Conservation (phyloP, 2,113 vertebrate species). For the Zosterops lateralis region DNA sequence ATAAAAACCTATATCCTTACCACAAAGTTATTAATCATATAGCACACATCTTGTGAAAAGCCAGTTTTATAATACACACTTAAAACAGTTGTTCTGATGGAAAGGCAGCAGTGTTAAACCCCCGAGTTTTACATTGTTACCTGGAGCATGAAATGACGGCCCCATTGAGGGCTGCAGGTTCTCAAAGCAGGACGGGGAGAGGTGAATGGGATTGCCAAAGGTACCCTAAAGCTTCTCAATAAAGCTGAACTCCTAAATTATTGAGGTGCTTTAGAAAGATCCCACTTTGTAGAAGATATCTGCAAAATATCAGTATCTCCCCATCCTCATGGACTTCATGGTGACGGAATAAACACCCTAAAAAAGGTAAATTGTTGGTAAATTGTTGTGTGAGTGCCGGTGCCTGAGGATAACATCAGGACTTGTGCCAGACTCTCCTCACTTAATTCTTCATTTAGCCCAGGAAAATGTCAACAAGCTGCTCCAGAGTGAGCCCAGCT, state of each 20-base stretch:
- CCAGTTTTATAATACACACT: too few species aligned
- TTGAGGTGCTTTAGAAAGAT: neutral
- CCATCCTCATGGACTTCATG: rapidly evolving
- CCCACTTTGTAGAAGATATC: neutral
- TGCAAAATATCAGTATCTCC: neutral
- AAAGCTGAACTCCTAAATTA: neutral
- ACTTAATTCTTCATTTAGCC: neutral
- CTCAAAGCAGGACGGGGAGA: neutral
- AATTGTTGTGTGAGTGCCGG: neutral
- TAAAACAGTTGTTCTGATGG: neutral
- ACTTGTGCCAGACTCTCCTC: neutral
- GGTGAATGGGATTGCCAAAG: neutral
- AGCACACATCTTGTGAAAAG: too few species aligned
- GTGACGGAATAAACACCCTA: neutral
- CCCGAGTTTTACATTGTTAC: neutral
- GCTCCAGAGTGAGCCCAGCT: neutral
- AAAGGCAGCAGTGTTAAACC: neutral
- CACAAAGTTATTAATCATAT: too few species aligned
- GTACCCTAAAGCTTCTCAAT: neutral
- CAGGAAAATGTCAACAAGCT: neutral
- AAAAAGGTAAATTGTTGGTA: neutral
- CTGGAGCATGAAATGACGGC: neutral
- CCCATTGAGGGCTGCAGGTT: neutral
- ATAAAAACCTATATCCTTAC: too few species aligned
- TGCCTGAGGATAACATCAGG: neutral